A percentile compares a stretch with the other conserved stretches of the same genome.
These are phyloP conservation scores for Periplaneta americana DNA, from an alignment of 1,140 invertebrate species.

Conservation along the genomic window DNA sequence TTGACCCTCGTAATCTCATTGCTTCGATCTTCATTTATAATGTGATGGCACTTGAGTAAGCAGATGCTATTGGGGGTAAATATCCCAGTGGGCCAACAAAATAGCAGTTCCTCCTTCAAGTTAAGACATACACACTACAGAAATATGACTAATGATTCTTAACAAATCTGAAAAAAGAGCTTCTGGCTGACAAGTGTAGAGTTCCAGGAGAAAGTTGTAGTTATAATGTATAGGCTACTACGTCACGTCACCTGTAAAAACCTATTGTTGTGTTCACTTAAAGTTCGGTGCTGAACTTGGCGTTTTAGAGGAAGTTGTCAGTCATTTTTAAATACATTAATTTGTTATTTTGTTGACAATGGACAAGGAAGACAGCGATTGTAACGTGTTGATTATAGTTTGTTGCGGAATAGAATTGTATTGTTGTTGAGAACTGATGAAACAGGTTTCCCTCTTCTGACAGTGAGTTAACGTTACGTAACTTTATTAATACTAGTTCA, in stretches of 20 bases:
- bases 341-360: background rate
- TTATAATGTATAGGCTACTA: background rate
- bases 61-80: background rate
- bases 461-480: too few species aligned
- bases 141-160: background rate
- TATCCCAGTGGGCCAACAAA: background rate
- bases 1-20: too few species aligned
- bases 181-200: background rate
- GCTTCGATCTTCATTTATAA: background rate
- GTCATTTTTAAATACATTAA: background rate
- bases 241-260: background rate
- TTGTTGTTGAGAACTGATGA: too few species aligned
- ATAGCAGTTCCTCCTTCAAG: background rate
- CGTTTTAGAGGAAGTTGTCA: background rate
- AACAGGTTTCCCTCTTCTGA: too few species aligned
- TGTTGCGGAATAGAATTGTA: too few species aligned
- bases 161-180: background rate
- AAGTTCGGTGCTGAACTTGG: background rate
- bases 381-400: too few species aligned
- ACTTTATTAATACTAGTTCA: too few species aligned
- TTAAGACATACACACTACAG: background rate
- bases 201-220: background rate
- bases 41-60: background rate
- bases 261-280: background rate
- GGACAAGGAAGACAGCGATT: too few species aligned